Base-by-base conservation (phyloP, 2,888 invertebrate genomes). In the Lacanobia wlatinum region DNA sequence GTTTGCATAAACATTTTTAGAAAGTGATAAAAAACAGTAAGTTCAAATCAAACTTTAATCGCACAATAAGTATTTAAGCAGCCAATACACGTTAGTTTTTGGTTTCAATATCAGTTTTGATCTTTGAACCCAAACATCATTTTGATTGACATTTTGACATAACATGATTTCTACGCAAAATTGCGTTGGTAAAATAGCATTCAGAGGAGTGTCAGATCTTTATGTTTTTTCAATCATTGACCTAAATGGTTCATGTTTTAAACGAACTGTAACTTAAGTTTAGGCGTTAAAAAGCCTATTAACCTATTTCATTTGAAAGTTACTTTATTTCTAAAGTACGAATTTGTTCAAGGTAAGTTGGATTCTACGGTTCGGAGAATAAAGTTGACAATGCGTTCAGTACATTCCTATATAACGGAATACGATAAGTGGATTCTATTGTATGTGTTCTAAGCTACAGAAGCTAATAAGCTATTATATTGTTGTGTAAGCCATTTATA, bases 291-390 rank as follows among this genome's bases (percentile, higher is more conserved):
- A 94, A 93, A 91, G 91, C 91, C 93, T 94, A 95, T 95, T 95
- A 95, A 94, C 95, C 95, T 92, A 95, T 94, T 94, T 95, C 90
- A 94, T 94, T 94, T 92, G 93, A 94, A 94, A 95, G 94, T 94
- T 90, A 89, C 90, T 88, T 88, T 78, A 86, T 88, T 83, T 85
- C 82, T 86, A 86, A 85, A 81, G 80, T 76, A 82, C 82, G 73
- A 80, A 65, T 43, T 38, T 14, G 6, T 65, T 6, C 48, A 70
- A n/a, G 53, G 73, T 55, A 87, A 71, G 84, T 72, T 83, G 23
- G 65, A 63, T 85, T 82, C 76, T 90, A 86, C 67, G 12, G 0
- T 7, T 56, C 28, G 10, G 23, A 40, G 0, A 28, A 56, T 82
- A 83, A 76, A 82, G 71, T 70, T 77, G 50, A 70, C 69, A 78